A percentile compares a stretch with the other conserved stretches of the same genome.
Conservation (phyloP, 2,797 vertebrate genomes). For the Labroides dimidiatus region DNA sequence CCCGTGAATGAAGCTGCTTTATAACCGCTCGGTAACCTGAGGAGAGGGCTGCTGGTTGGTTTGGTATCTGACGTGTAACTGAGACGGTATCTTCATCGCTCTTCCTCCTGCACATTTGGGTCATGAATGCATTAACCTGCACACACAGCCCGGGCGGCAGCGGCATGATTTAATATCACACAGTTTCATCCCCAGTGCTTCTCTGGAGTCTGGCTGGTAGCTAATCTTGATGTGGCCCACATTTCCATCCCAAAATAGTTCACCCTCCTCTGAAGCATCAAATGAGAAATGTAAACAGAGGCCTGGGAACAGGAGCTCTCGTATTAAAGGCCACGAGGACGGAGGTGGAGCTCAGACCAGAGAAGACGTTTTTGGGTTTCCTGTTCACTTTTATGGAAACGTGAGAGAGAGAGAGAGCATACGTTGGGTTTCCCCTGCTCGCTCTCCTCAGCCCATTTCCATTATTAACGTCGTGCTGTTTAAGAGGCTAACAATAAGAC, state of each 20-base stretch:
- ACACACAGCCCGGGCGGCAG: constrained; percentile 49
- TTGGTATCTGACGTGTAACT: constrained; percentile 25
- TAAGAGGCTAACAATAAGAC: no score
- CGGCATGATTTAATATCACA: constrained; percentile 46
- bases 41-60: constrained; percentile 5
- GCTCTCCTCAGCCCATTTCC: not conserved
- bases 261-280: constrained; percentile 44
- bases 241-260: constrained; percentile 71
- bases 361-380: no score
- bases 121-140: constrained; percentile 67
- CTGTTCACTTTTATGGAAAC: no score
- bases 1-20: no score
- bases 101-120: constrained; percentile 62
- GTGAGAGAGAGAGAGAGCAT: no score
- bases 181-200: constrained; percentile 49
- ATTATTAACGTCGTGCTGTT: not conserved
- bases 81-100: constrained; percentile 39
- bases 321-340: constrained; percentile 17
- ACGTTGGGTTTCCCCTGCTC: no score
- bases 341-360: no score
- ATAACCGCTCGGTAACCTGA: not conserved
- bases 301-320: constrained; percentile 40
- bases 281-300: constrained; percentile 74
- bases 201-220: constrained; percentile 55
- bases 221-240: constrained; percentile 76